phyloP scores from a whole-genome alignment of 1,140 invertebrate species.

The Oedothorax gibbosus region DNA sequence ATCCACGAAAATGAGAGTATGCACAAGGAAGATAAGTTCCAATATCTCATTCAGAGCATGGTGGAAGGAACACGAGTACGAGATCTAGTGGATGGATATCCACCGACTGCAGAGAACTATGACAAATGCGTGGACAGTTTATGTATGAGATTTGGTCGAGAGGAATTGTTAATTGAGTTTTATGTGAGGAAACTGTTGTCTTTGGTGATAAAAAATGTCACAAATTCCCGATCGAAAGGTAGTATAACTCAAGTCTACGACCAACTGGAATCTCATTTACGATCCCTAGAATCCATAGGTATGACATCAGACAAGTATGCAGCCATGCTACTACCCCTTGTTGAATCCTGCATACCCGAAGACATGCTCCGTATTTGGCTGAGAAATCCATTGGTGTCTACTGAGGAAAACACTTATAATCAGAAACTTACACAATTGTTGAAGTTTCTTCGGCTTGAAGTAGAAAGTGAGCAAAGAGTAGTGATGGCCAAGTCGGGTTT shows the following conservation, averaged over 20 bases:
- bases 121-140: conserved; percentile 58
- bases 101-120: conserved; percentile 58
- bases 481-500: not conserved
- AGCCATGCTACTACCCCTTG: no score
- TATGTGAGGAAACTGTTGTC: conserved; percentile 59
- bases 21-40: conserved; percentile 26
- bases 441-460: no score
- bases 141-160: conserved; percentile 55
- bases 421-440: not conserved
- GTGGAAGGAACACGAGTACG: not conserved
- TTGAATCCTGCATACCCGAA: not conserved
- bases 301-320: no score
- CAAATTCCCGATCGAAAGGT: conserved; percentile 6
- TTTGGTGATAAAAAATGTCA: conserved; percentile 8
- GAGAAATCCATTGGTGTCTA: not conserved
- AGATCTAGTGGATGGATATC: conserved; percentile 61
- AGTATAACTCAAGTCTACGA: conserved; percentile 40
- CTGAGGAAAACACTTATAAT: not conserved
- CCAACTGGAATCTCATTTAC: no score
- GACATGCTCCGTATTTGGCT: not conserved
- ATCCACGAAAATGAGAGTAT: not conserved
- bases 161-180: conserved; percentile 56
- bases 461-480: not conserved
- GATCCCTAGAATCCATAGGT: no score
- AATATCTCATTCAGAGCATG: conserved; percentile 31